phyloP scores from a whole-genome alignment of 2,113 vertebrate genomes.

The Aspidoscelis tigris region DNA sequence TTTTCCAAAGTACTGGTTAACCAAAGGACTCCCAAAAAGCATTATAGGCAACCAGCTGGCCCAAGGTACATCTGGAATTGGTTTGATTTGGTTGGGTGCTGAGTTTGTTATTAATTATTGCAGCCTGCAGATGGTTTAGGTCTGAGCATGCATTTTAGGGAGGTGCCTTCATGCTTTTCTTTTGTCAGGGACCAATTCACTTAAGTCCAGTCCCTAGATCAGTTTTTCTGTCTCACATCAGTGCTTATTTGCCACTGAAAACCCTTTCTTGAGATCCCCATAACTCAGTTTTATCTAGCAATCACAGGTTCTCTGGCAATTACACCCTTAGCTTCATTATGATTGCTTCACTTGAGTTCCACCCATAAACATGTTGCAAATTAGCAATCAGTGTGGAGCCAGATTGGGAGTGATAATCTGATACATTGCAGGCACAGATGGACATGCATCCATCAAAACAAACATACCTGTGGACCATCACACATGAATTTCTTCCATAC shows the following conservation, averaged over 20 bases:
- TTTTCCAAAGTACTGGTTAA: too few relatives aligned
- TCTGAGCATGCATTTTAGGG: too few relatives aligned
- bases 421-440: constrained; percentile 56
- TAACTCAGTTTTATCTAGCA: constrained; percentile 40
- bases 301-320: constrained; percentile 50
- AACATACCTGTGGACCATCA: constrained; percentile 69
- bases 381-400: constrained; percentile 53
- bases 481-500: constrained; percentile 59
- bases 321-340: constrained; percentile 44
- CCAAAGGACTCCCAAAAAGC: too few relatives aligned
- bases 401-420: constrained; percentile 47
- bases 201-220: constrained; percentile 16
- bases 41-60: too few relatives aligned
- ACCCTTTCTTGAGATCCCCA: constrained; percentile 9
- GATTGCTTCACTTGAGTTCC: constrained; percentile 25
- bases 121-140: too few relatives aligned
- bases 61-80: too few relatives aligned
- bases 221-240: constrained; percentile 37
- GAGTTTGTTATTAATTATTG: too few relatives aligned
- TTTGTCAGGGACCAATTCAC: too few relatives aligned
- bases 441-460: constrained; percentile 57
- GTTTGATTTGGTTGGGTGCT: too few relatives aligned
- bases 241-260: constrained; percentile 20
- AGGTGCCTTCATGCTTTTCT: too few relatives aligned
- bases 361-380: constrained; percentile 64